Percentiles rank a stretch among this genome's conserved stretches.
phyloP scores from a whole-genome alignment of 2,113 vertebrate species.

The Ammodramus savannarum region DNA sequence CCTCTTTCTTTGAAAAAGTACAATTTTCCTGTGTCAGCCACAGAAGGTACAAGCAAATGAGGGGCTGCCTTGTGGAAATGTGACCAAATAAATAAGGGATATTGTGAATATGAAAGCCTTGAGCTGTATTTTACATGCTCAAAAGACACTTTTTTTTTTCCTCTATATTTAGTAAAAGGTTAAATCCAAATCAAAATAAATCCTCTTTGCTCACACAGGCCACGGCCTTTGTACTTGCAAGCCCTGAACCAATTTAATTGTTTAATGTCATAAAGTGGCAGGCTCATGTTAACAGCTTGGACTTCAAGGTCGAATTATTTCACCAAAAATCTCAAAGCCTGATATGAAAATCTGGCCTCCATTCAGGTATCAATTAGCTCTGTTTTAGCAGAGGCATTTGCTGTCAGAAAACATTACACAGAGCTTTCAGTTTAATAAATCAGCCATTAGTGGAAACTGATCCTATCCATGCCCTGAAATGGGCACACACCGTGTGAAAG shows the following conservation, averaged over 20 bases:
- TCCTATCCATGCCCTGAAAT: background rate
- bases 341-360: background rate
- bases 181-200: constrained; percentile 29
- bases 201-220: constrained; percentile 5
- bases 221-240: background rate
- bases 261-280: background rate
- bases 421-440: background rate
- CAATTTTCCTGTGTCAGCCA: background rate
- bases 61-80: background rate
- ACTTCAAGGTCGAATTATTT: background rate
- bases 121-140: background rate
- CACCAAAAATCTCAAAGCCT: background rate
- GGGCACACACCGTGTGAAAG: background rate
- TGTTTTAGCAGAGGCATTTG: background rate
- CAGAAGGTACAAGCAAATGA: background rate
- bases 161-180: constrained; percentile 4
- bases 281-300: background rate
- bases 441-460: background rate
- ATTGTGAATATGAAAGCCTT: background rate
- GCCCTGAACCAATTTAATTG: background rate
- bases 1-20: constrained; percentile 1
- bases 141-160: background rate
- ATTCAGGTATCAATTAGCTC: background rate
- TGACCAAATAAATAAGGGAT: background rate
- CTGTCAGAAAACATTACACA: background rate